A percentile compares a stretch with the other conserved stretches of the same genome.
Evolutionary conservation across 2,797 vertebrate genomes (phyloP).

Genomic region (Sebastes reedi): DNA sequence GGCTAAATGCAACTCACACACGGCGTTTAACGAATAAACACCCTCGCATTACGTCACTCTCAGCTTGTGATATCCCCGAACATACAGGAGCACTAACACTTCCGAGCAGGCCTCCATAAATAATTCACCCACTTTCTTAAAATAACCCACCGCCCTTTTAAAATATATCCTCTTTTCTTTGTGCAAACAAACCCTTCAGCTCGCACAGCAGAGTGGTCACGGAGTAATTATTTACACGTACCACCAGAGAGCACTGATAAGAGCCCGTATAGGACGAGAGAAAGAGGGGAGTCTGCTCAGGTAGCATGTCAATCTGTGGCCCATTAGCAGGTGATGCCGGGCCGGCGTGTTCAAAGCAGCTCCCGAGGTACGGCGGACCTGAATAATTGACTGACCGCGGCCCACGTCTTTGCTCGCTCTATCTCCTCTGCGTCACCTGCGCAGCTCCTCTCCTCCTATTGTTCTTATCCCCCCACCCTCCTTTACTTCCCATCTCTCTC

Average conservation of each 20-base stretch:
- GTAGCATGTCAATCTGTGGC: constrained; percentile 63
- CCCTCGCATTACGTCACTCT: not conserved
- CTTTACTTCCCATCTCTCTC: not conserved
- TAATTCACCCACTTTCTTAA: constrained; percentile 71
- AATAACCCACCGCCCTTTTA: constrained; percentile 66
- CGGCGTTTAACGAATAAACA: not conserved
- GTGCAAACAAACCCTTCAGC: constrained; percentile 61
- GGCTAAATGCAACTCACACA: constrained; percentile 9
- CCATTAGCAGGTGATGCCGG: constrained; percentile 66
- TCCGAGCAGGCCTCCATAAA: constrained; percentile 50
- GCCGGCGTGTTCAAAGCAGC: constrained; percentile 57
- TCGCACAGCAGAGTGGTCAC: constrained; percentile 53
- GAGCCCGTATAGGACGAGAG: constrained; percentile 8
- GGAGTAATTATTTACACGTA: constrained; percentile 74
- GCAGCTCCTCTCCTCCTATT: constrained; percentile 7
- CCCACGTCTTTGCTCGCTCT: constrained; percentile 3
- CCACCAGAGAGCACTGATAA: constrained; percentile 62
- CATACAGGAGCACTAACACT: constrained; percentile 22
- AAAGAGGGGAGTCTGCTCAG: constrained; percentile 32
- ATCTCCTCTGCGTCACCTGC: constrained; percentile 37
- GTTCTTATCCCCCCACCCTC: not conserved
- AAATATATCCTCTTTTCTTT: constrained; percentile 59
- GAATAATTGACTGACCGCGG: constrained; percentile 70
- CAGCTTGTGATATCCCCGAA: not conserved
- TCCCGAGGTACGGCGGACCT: constrained; percentile 49